Conservation (phyloP, 2,888 invertebrate genomes). For the Serrognathus titanus region DNA sequence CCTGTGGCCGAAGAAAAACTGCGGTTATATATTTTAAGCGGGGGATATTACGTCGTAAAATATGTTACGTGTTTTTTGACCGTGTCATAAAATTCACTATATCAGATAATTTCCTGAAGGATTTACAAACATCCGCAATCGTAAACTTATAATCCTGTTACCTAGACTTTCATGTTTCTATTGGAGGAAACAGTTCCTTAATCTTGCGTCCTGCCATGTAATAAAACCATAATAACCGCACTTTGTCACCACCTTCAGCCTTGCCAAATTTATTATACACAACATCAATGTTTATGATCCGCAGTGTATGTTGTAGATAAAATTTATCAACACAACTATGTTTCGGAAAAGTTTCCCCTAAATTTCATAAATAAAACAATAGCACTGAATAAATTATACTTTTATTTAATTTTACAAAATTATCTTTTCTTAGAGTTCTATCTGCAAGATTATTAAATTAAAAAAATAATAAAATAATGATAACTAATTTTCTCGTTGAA, state of each 20-base stretch:
- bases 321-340: no score
- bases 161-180: constrained; percentile 21
- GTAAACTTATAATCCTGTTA: constrained; percentile 31
- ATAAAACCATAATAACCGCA: constrained; percentile 14
- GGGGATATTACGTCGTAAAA: constrained; percentile 6
- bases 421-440: no score
- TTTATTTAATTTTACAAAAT: no score
- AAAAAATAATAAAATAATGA: no score
- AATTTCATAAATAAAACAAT: no score
- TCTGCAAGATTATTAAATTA: no score
- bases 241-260: constrained; percentile 8
- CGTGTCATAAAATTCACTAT: constrained; percentile 26
- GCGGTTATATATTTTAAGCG: neutral
- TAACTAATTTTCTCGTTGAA: no score
- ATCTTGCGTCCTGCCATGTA: constrained; percentile 4
- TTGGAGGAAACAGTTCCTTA: constrained; percentile 16
- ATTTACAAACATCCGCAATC: constrained; percentile 30
- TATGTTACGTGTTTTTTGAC: constrained; percentile 10
- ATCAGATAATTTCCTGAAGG: constrained; percentile 30
- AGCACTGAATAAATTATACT: no score
- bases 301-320: neutral
- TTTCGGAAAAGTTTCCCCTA: no score
- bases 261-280: constrained; percentile 11
- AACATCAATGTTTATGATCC: constrained; percentile 8
- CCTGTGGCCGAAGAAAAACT: neutral